Evolutionary conservation across 2,113 vertebrate genomes (phyloP), one percentile per base, ranked within the genome.

Genomic region (Nematolebias whitei): DNA sequence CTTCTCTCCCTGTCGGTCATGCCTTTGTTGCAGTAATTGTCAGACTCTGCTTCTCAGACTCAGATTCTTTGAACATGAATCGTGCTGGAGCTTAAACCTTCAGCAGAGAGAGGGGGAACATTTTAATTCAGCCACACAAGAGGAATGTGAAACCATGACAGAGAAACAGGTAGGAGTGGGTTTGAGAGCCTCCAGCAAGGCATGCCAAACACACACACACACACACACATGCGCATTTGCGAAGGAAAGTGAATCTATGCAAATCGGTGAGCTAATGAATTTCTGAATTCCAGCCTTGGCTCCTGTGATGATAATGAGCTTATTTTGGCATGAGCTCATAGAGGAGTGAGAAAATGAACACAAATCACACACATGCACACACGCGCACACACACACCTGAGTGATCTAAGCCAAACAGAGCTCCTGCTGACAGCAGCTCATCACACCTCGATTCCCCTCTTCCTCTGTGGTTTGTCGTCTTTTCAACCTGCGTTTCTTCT

Each of bases 241-340:
- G 79, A 58, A 74, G 50, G 66, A 80, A 74, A 70, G 68, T 38
- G 58, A 75, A 57, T 57, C 52, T 74, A 84, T 80, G 84, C 68
- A 85, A 86, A 86, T 82, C 10, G 55, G 79, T 32, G 71, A 82
- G 80, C 82, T 87, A 89, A 87, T 88, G 80, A 87, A 84, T 88
- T 85, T 87, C 68, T 85, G 80, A 82, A 82, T 86, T 87, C 71
- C 76, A 77, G 82, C 71, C 61, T 71, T 61, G 76, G 82, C 74
- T 82, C 82, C 84, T 86, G 76, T 73, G 78, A 89, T 79, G 82
- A 60, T 88, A 88, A 89, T 88, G 82, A 85, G 84, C 84, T 89
- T 89, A 89, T 86, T 89, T 84, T 88, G 88, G 86, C 84, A 80
- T 60, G 39, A 73, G 83, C 78, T 88, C 85, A 83, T 64, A 81